Evolutionary conservation across 2,888 invertebrate species (phyloP), one percentile per base, ranked within the genome.

Genomic region (Drosophila nigricruria): DNA sequence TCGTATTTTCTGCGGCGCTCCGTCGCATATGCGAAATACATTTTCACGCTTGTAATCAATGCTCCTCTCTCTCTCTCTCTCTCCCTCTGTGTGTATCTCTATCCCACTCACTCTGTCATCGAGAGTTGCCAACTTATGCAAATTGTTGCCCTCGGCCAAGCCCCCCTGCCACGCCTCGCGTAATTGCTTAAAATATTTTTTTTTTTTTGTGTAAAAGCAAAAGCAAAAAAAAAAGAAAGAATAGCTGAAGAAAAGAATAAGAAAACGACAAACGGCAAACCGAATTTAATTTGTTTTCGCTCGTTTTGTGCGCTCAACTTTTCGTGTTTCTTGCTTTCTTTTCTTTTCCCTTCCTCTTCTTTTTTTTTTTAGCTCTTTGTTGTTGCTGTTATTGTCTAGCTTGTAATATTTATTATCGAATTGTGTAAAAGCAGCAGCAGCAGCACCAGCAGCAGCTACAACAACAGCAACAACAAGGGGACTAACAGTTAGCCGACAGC

Each of bases 371-470:
- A 23, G n/a, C 32, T 56, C n/a, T 64, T 78, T 72, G 74, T 81
- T 58, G 20, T 43, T 61, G n/a, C 32, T 58, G 23, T 69, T 79
- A 71, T 83, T 73, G 84, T 89, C 89, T 89, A 80, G 87, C 89
- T 89, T 83, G 83, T 89, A 84, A 88, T 89, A 84, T 84, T 84
- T 84, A 89, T 84, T 84, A 89, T 89, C 87, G 89, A 84, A 89
- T 84, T 83, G 82, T 81, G 81, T 75, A 81, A 73, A 69, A 70
- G 53, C 49, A 68, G 67, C 64, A 69, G 47, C 36, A 56, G 16
- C 49, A 68, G 63, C 64, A 68, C 30, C 34, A 57, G 12, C 18
- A 49, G 1, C 49, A n/a, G n/a, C n/a, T n/a, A n/a, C n/a, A n/a
- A n/a, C n/a, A n/a, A n/a, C n/a, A 36, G 5, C 36, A 34, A 36